Percentiles rank a stretch among this genome's conserved stretches.
Evolutionary conservation across 2,797 vertebrate genomes (phyloP).

Genomic region (Cryptoblepharus egeriae): DNA sequence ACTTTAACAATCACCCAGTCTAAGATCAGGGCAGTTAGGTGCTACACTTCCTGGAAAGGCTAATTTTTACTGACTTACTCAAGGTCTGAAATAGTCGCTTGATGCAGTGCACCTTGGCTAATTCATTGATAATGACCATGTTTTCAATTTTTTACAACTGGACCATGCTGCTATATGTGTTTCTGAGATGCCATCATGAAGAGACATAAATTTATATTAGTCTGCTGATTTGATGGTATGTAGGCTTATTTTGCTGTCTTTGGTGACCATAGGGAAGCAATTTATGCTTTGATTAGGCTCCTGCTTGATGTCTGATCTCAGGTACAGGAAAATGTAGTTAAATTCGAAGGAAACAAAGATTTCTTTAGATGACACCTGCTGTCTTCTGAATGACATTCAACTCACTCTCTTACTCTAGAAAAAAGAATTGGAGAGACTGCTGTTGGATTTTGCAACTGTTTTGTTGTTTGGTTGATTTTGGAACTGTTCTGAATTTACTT

Average conservation of each 20-base stretch:
- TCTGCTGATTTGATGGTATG: slow-evolving; percentile 50
- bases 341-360: slow-evolving; percentile 65
- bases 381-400: slow-evolving; percentile 58
- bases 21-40: slow-evolving; percentile 4
- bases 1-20: neutral
- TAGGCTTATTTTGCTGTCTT: slow-evolving; percentile 64
- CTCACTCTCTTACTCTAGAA: slow-evolving; percentile 21
- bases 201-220: slow-evolving; percentile 45
- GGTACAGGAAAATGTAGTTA: slow-evolving; percentile 62
- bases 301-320: slow-evolving; percentile 52
- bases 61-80: slow-evolving; percentile 32
- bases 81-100: slow-evolving; percentile 46
- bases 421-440: slow-evolving; percentile 46
- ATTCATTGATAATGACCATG: slow-evolving; percentile 30
- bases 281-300: slow-evolving; percentile 71
- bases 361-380: slow-evolving; percentile 64
- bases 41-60: slow-evolving; percentile 12
- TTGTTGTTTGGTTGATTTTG: no score
- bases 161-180: no score
- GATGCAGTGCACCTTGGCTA: slow-evolving; percentile 33
- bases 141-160: slow-evolving; percentile 51
- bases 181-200: slow-evolving; percentile 40
- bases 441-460: slow-evolving; percentile 35
- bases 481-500: slow-evolving; percentile 33
- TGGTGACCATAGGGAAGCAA: slow-evolving; percentile 60